Evolutionary conservation across 2,797 vertebrate species (phyloP).

Genomic region (Anguilla megastoma): DNA sequence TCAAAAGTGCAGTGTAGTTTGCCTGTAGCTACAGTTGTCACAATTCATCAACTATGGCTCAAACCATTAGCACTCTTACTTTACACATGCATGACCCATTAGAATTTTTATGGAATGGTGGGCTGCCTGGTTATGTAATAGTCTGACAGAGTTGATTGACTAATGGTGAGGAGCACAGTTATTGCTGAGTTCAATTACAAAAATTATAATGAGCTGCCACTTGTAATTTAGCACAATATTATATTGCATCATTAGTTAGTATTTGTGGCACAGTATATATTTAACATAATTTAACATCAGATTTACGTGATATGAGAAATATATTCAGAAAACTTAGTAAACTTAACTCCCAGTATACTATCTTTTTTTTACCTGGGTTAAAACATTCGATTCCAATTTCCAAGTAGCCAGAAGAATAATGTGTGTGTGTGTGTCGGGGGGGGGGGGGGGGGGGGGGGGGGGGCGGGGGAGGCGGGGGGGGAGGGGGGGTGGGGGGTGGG

Average conservation of each 20-base stretch:
- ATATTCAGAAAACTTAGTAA: neutral
- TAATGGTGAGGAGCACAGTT: conserved; percentile 44
- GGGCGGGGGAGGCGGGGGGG: too few species aligned
- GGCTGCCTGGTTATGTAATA: conserved; percentile 55
- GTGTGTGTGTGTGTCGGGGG: too few species aligned
- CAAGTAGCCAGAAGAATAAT: neutral
- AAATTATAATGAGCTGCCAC: neutral
- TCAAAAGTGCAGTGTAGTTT: conserved; percentile 26
- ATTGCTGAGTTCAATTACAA: conserved; percentile 37
- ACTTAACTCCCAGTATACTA: neutral
- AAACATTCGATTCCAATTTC: neutral
- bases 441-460: too few species aligned
- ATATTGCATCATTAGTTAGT: neutral
- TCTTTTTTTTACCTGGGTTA: neutral
- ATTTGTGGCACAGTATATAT: neutral
- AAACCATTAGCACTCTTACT: conserved; percentile 42
- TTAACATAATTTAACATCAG: neutral
- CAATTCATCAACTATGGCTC: conserved; percentile 42
- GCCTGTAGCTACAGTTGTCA: conserved; percentile 51
- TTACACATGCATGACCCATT: conserved; percentile 51
- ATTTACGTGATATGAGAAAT: conserved; percentile 1
- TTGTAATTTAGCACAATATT: conserved; percentile 1
- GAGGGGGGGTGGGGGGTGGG: too few species aligned
- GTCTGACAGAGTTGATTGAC: conserved; percentile 47
- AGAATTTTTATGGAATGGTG: conserved; percentile 38